A percentile compares a stretch with the other conserved stretches of the same genome.
Conservation (phyloP, 1,140 invertebrate species). For the Drosophila lacertosa region DNA sequence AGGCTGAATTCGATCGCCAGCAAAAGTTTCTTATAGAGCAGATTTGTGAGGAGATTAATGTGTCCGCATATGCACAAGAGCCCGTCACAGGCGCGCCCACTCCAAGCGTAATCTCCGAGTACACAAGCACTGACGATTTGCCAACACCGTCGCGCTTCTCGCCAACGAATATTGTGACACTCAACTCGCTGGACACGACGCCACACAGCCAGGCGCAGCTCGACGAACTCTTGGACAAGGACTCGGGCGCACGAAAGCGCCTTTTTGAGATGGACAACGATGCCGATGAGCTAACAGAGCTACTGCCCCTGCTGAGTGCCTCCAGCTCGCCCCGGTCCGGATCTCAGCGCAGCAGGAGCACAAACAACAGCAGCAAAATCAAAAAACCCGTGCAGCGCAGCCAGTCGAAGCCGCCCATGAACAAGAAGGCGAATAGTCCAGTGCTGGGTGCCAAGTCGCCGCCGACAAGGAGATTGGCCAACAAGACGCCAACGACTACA, state of each 20-base stretch:
- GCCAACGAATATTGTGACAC: background rate
- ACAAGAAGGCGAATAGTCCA: background rate
- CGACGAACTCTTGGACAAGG: conserved; percentile 1
- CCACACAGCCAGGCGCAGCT: conserved; percentile 8
- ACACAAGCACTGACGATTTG: conserved; percentile 54
- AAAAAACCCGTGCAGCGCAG: conserved; percentile 12
- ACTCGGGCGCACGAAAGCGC: conserved; percentile 38
- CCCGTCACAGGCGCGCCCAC: background rate
- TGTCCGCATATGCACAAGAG: conserved; percentile 23
- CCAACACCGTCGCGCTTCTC: conserved; percentile 7
- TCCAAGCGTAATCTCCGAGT: conserved; percentile 14
- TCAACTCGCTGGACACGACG: background rate
- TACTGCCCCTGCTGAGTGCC: conserved; percentile 7
- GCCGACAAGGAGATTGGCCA: background rate
- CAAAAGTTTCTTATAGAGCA: conserved; percentile 71
- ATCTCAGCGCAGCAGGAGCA: conserved; percentile 39
- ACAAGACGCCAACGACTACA: background rate
- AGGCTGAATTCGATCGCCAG: conserved; percentile 69
- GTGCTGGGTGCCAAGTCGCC: background rate
- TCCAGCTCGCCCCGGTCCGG: conserved; percentile 39
- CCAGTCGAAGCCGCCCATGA: background rate
- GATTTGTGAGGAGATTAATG: conserved; percentile 62
- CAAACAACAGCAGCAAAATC: conserved; percentile 14
- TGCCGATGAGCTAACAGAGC: conserved; percentile 18
- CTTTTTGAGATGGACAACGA: conserved; percentile 50